phyloP scores from a whole-genome alignment of 2,888 invertebrate species.

The Eupithecia insigniata region DNA sequence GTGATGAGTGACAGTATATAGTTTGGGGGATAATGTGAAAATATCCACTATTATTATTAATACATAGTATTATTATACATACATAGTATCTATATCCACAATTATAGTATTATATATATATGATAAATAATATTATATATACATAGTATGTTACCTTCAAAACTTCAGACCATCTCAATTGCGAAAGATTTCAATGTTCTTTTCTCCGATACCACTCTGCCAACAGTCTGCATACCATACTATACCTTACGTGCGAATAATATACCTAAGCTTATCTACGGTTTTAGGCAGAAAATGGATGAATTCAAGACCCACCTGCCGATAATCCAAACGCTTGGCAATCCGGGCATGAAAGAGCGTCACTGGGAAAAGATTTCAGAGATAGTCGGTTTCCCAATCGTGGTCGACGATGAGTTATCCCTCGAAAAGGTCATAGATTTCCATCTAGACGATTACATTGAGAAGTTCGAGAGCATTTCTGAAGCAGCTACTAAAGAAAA shows the following conservation, averaged over 20 bases:
- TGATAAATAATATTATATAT: too few species aligned
- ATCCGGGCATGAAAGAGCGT: conserved; percentile 95
- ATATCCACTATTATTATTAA: too few species aligned
- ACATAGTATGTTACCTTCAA: neutral
- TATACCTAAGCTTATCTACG: neutral
- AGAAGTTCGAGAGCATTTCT: conserved; percentile 95
- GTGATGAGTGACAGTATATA: too few species aligned
- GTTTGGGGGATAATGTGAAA: too few species aligned
- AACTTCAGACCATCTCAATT: neutral
- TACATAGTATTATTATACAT: too few species aligned
- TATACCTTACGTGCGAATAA: neutral
- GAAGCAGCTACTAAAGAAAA: conserved; percentile 98
- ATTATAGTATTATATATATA: too few species aligned
- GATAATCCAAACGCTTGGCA: conserved; percentile 96
- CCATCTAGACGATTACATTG: conserved; percentile 93
- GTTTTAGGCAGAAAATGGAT: conserved; percentile 88
- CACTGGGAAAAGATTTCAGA: conserved; percentile 98
- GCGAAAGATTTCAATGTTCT: neutral
- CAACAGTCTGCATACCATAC: neutral
- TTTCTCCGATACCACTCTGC: neutral
- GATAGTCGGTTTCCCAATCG: conserved; percentile 96
- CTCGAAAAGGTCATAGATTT: conserved; percentile 94
- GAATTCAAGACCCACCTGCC: conserved; percentile 95
- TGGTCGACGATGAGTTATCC: conserved; percentile 91
- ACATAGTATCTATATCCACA: too few species aligned